These are phyloP conservation scores for Chascanopsetta lugubris DNA, from an alignment of 2,113 vertebrate species.

Conservation along the genomic window DNA sequence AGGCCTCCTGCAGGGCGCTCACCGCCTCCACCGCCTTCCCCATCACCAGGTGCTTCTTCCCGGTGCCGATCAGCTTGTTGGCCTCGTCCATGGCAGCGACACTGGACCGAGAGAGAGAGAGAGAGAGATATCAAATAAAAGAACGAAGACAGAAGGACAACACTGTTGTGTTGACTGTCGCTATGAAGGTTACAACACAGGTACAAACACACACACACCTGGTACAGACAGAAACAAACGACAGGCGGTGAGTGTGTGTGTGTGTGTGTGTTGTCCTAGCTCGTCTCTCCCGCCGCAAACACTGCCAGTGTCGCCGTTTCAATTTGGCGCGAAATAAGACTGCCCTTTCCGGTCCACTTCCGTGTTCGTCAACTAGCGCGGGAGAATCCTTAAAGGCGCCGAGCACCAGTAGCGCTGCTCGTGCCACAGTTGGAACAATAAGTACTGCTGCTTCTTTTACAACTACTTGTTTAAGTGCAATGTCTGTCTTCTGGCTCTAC, in stretches of 20 bases:
- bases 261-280: too few species aligned
- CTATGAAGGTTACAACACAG: too few species aligned
- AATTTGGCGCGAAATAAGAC: slow-evolving; percentile 70
- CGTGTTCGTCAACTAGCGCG: slow-evolving; percentile 42
- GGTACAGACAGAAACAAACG: not conserved
- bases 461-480: too few species aligned
- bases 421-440: not conserved
- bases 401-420: not conserved
- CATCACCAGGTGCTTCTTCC: slow-evolving; percentile 91
- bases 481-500: too few species aligned
- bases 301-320: slow-evolving; percentile 16
- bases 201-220: not conserved
- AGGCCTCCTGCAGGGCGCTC: slow-evolving; percentile 90
- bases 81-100: slow-evolving; percentile 83
- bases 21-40: slow-evolving; percentile 90
- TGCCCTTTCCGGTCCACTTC: slow-evolving; percentile 35
- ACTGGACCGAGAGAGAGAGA: not conserved
- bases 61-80: slow-evolving; percentile 88
- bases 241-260: not conserved
- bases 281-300: not conserved
- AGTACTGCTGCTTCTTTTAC: not conserved
- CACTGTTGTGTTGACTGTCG: too few species aligned
- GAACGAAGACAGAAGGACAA: too few species aligned
- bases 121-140: too few species aligned
- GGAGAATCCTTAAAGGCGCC: slow-evolving; percentile 70